Evolutionary conservation across 2,888 invertebrate genomes (phyloP).

Genomic region (Adelognathus sp.): DNA sequence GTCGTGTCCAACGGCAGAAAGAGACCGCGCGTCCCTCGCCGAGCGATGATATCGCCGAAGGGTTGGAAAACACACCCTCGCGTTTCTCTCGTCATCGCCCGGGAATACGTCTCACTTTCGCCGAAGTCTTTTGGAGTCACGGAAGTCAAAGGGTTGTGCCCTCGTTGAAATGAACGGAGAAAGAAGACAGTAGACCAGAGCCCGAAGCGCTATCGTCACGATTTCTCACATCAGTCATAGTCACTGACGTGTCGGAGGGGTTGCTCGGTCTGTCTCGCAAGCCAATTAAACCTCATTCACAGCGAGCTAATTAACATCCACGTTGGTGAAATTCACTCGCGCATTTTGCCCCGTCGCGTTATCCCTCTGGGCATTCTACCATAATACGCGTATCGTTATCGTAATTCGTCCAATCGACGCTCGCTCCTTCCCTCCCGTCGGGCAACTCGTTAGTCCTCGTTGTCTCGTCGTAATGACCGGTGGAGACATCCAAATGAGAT

Average conservation of each 20-base stretch:
- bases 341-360: constrained; percentile 39
- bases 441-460: constrained; percentile 74
- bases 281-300: constrained; percentile 79
- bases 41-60: constrained; percentile 39
- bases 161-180: background rate
- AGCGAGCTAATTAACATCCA: constrained; percentile 75
- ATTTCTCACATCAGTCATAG: constrained; percentile 60
- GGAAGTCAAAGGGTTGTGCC: constrained; percentile 72
- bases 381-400: constrained; percentile 65
- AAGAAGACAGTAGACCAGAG: constrained; percentile 58
- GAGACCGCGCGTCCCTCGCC: too few relatives aligned
- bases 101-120: constrained; percentile 42
- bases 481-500: constrained; percentile 59
- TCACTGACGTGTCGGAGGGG: constrained; percentile 33
- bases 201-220: constrained; percentile 66
- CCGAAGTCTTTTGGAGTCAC: constrained; percentile 49
- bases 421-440: background rate
- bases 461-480: constrained; percentile 75
- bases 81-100: constrained; percentile 33
- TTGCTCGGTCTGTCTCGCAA: constrained; percentile 33
- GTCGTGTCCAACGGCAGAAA: constrained; percentile 52
- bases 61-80: constrained; percentile 35
- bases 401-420: constrained; percentile 74
- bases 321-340: constrained; percentile 43
- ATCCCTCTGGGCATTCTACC: constrained; percentile 30